phyloP scores from a whole-genome alignment of 2,113 vertebrate genomes.

The Okapia johnstoni region DNA sequence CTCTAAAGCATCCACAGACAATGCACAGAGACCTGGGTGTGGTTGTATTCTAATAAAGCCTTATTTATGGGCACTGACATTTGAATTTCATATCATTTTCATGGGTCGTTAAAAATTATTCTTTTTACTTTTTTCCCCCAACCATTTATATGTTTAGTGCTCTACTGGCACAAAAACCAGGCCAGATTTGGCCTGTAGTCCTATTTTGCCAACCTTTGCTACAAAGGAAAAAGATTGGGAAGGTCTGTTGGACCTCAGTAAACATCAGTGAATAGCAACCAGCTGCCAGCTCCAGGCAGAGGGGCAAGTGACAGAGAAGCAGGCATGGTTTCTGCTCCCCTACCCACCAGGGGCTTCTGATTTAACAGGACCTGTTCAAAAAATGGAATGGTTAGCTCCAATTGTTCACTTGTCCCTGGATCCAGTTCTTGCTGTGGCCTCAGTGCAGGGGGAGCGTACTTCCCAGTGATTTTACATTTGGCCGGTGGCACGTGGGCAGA shows the following conservation, averaged over 20 bases:
- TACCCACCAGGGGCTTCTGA: neutral
- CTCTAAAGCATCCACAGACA: neutral
- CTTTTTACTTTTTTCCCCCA: neutral
- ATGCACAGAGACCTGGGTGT: neutral
- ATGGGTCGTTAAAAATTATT: neutral
- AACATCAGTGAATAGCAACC: accelerated
- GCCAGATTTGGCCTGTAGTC: neutral
- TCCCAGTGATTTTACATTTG: neutral
- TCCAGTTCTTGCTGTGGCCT: neutral
- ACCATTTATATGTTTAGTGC: neutral
- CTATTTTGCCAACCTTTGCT: neutral
- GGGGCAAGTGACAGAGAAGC: accelerated
- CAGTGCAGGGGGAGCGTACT: accelerated
- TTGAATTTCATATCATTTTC: neutral
- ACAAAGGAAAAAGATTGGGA: neutral
- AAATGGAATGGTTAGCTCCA: neutral
- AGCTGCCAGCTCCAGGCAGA: no score
- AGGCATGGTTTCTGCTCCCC: neutral
- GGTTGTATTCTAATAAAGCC: neutral
- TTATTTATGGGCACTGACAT: neutral
- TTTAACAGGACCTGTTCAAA: neutral
- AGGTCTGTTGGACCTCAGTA: neutral
- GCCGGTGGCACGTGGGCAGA: accelerated
- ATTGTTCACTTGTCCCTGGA: neutral
- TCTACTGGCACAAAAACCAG: neutral